Evolutionary conservation across 64 coral and sea anemone species (phyloP).

Genomic region (Montipora cactus): DNA sequence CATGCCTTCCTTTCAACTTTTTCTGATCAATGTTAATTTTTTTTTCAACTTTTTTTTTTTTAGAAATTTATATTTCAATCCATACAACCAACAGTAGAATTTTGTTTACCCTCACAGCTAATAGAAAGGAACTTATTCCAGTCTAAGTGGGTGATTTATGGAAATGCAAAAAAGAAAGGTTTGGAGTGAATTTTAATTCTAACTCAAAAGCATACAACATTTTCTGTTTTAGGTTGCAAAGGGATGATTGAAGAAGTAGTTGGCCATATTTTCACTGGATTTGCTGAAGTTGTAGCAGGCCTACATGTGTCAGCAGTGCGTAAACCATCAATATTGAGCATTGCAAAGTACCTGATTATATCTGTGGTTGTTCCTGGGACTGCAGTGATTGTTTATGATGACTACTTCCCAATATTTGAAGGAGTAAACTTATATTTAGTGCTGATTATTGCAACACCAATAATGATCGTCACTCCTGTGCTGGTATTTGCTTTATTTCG

Average conservation of each 20-base stretch:
- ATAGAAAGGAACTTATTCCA: too few relatives aligned
- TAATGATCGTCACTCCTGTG: not conserved
- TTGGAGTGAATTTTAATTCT: too few relatives aligned
- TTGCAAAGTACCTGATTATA: slow-evolving; percentile 3
- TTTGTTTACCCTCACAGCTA: too few relatives aligned
- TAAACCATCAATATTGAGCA: slow-evolving; percentile 28
- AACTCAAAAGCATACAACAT: too few relatives aligned
- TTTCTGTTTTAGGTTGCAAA: too few relatives aligned
- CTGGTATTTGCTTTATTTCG: slow-evolving; percentile 23
- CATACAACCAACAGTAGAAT: too few relatives aligned
- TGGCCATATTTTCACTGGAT: slow-evolving; percentile 17
- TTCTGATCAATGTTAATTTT: too few relatives aligned
- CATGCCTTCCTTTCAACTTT: too few relatives aligned
- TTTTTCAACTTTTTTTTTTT: too few relatives aligned
- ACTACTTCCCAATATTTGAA: slow-evolving; percentile 18
- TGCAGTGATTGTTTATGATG: slow-evolving; percentile 29
- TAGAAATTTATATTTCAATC: too few relatives aligned
- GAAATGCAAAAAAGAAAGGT: too few relatives aligned
- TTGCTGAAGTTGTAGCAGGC: not conserved
- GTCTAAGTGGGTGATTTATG: too few relatives aligned
- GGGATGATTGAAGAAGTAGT: slow-evolving; percentile 30
- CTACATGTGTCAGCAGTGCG: slow-evolving; percentile 23
- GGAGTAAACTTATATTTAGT: slow-evolving; percentile 17
- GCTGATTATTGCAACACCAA: not conserved
- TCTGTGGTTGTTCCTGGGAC: not conserved